These are phyloP conservation scores for Elaeidobius kamerunicus DNA, from an alignment of 2,888 invertebrate species.

Conservation along the genomic window DNA sequence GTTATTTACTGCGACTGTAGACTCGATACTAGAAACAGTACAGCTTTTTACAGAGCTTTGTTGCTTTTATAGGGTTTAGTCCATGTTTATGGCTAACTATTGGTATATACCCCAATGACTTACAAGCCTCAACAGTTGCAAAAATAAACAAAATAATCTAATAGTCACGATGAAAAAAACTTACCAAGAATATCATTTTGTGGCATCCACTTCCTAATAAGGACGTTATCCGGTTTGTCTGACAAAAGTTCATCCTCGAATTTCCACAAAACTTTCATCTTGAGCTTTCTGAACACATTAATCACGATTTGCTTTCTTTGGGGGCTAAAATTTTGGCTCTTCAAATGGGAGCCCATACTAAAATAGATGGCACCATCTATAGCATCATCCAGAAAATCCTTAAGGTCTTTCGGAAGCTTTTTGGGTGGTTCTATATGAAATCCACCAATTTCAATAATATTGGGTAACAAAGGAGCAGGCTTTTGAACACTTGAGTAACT, in stretches of 20 bases:
- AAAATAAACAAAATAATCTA: no score
- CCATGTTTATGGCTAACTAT: no score
- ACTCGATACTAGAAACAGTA: no score
- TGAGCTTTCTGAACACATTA: conserved; percentile 56
- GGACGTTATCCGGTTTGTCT: conserved; percentile 44
- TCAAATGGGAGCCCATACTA: conserved; percentile 59
- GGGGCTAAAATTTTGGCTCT: conserved; percentile 54
- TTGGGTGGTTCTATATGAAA: conserved; percentile 45
- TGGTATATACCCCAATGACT: no score
- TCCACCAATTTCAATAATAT: conserved; percentile 56
- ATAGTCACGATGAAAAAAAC: no score
- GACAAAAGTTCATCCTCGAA: conserved; percentile 55
- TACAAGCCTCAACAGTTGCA: no score
- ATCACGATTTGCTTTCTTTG: conserved; percentile 54
- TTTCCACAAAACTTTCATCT: conserved; percentile 65
- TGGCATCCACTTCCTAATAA: conserved; percentile 39
- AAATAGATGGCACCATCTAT: conserved; percentile 56
- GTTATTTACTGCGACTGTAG: no score
- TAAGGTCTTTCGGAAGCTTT: conserved; percentile 47
- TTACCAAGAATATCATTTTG: conserved; percentile 38
- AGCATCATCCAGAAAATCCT: conserved; percentile 52
- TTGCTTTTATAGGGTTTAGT: no score
- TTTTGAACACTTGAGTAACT: conserved; percentile 52
- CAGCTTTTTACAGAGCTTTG: no score
- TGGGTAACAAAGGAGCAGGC: conserved; percentile 53